Conservation (phyloP, 2,797 vertebrate species). For the Holocentrus rufus region DNA sequence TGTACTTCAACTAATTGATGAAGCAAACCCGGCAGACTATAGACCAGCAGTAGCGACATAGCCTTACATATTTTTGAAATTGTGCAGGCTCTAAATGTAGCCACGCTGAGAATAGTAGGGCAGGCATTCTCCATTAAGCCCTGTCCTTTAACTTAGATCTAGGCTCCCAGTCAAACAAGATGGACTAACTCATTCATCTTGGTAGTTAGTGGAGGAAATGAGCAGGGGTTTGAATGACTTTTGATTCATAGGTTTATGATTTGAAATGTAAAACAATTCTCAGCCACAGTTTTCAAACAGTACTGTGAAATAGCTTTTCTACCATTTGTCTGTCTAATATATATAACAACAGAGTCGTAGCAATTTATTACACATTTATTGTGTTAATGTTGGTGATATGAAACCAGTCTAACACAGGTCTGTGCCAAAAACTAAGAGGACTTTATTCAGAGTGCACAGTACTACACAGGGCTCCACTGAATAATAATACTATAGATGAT, state of each 20-base stretch:
- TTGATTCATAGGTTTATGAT: neutral
- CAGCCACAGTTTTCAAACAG: neutral
- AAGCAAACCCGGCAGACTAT: slow-evolving; percentile 9
- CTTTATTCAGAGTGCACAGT: neutral
- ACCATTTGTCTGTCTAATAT: neutral
- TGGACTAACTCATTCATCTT: slow-evolving; percentile 36
- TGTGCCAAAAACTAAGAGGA: neutral
- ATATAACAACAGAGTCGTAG: neutral
- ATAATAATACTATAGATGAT: neutral
- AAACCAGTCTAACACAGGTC: neutral
- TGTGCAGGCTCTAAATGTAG: slow-evolving; percentile 77
- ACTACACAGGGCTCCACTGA: neutral
- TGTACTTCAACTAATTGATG: slow-evolving; percentile 4
- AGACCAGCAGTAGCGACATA: slow-evolving; percentile 24
- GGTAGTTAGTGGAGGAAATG: slow-evolving; percentile 25
- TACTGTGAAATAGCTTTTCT: too few relatives aligned
- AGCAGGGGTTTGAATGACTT: neutral
- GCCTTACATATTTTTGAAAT: slow-evolving; percentile 63
- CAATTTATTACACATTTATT: neutral
- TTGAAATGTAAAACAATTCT: neutral
- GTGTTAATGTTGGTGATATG: neutral
- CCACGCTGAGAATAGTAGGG: slow-evolving; percentile 81
- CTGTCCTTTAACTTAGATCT: slow-evolving; percentile 62
- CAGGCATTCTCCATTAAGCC: slow-evolving; percentile 74
- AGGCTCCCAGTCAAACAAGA: slow-evolving; percentile 53